Base-by-base conservation (phyloP, 2,113 vertebrate species). In the Columba janthina region DNA sequence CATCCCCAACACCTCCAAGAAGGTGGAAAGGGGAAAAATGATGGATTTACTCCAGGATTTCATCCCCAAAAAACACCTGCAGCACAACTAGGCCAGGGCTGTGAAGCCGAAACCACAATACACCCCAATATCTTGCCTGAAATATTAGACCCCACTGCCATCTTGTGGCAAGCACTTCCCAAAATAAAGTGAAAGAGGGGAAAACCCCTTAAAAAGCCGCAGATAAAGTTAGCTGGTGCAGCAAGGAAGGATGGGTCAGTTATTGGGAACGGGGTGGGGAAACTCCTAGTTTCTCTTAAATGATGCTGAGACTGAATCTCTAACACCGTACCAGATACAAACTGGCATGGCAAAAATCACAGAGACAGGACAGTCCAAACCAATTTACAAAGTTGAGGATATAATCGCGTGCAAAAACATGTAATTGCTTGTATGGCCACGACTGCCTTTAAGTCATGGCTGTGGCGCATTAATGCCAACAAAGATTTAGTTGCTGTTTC, bases 101-200 rank as follows among this genome's bases (percentile, higher is more conserved):
- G 25, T 3, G 53, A 62, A 60, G 57, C 54, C 38, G 34, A 89
- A 94, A 53, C 13, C 74, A 38, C 22, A 32, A 14, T 1, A 83
- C n/a, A 87, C 46, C 72, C 69, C 85, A 70, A 76, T 4, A 94
- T 28, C 36, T 69, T 0, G 0, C 51, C 36, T 88, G 54, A 95
- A 96, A 95, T 1, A 9, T 91, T 91, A 95, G 94, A 15, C 66
- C 95, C 85, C 96, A 96, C 97, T 97, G 97, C 97, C 97, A 97
- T 96, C 97, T 97, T 96, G 97, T 97, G 97, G 97, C 82, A 96
- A 97, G 90, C 0, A 0, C 51, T 89, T 71, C 89, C 78, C 24
- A 58, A 91, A 95, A 66, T n/a, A 40, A 79, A 78, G n/a, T 5
- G 2, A 36, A 71, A 79, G 17, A 5, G 10, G 38, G 19, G 12